phyloP scores from a whole-genome alignment of 64 coral and sea anemone species.

The Exaiptasia diaphana region DNA sequence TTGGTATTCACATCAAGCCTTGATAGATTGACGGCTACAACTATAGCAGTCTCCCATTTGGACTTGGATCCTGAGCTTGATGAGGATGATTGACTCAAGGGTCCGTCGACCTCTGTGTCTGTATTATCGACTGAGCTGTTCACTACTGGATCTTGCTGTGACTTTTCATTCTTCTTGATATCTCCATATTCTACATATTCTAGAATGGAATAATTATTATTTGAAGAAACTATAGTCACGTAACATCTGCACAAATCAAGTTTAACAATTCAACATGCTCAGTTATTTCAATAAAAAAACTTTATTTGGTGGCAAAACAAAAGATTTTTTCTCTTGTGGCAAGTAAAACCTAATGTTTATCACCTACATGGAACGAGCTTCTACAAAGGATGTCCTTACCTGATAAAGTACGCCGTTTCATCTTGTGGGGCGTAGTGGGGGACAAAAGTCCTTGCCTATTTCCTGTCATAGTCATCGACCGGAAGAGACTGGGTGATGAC shows the following conservation, averaged over 20 bases:
- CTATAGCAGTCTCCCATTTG: slow-evolving; percentile 94
- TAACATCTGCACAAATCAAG: too few relatives aligned
- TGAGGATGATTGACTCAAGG: slow-evolving; percentile 71
- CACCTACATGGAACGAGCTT: too few relatives aligned
- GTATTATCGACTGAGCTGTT: slow-evolving; percentile 45
- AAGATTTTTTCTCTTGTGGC: too few relatives aligned
- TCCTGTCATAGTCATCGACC: slow-evolving; percentile 82
- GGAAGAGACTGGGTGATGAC: slow-evolving; percentile 76
- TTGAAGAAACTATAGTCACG: too few relatives aligned
- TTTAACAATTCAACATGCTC: too few relatives aligned
- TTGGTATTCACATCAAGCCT: slow-evolving; percentile 86
- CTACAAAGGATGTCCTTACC: too few relatives aligned
- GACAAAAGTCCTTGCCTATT: slow-evolving; percentile 54
- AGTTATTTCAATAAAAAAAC: too few relatives aligned
- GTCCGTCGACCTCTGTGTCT: slow-evolving; percentile 76
- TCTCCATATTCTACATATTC: too few relatives aligned
- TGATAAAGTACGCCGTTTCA: background rate
- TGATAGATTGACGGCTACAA: slow-evolving; percentile 84
- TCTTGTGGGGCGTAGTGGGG: slow-evolving; percentile 32
- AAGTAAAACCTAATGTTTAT: too few relatives aligned
- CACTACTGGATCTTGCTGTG: background rate
- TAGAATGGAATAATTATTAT: too few relatives aligned
- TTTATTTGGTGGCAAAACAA: too few relatives aligned
- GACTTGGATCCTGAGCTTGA: slow-evolving; percentile 59
- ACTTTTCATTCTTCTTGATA: background rate